These are phyloP conservation scores for Romanogobio albipinnatus DNA, from an alignment of 2,113 vertebrate species.

Conservation along the genomic window DNA sequence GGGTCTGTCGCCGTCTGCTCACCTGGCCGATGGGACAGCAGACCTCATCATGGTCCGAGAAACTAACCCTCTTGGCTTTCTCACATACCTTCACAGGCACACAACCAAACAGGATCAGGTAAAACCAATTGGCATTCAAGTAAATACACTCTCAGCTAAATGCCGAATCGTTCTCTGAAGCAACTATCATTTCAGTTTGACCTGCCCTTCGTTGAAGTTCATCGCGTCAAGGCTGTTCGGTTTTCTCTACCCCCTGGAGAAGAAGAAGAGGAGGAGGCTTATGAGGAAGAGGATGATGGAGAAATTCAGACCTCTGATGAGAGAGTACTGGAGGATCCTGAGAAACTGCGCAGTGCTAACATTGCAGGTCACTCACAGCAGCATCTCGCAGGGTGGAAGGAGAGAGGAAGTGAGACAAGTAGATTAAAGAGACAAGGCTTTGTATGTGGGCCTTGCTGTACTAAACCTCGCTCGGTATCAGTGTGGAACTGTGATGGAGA, in stretches of 20 bases:
- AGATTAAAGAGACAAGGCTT: constrained; percentile 57
- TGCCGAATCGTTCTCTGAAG: neutral
- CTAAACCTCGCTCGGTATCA: constrained; percentile 63
- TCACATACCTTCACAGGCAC: constrained; percentile 79
- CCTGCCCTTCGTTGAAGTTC: constrained; percentile 82
- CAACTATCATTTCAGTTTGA: constrained; percentile 73
- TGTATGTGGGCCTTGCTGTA: constrained; percentile 70
- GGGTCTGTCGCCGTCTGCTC: constrained; percentile 82
- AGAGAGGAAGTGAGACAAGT: constrained; percentile 36
- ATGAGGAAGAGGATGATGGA: constrained; percentile 11
- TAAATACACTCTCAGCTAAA: neutral
- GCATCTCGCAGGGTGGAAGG: constrained; percentile 50
- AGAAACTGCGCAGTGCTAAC: constrained; percentile 6
- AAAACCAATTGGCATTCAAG: neutral
- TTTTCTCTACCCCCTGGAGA: constrained; percentile 67
- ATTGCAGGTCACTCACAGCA: constrained; percentile 61
- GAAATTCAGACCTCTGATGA: neutral
- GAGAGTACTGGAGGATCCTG: constrained; percentile 41
- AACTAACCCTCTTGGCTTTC: constrained; percentile 73
- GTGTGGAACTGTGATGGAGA: constrained; percentile 85
- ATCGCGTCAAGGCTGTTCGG: constrained; percentile 78
- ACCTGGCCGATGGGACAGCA: constrained; percentile 82
- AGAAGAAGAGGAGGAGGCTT: constrained; percentile 43
- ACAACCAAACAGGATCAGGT: constrained; percentile 82
- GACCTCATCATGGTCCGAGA: constrained; percentile 83